These are phyloP conservation scores for Zonitis immaculata DNA, from an alignment of 2,888 invertebrate species.

Conservation along the genomic window DNA sequence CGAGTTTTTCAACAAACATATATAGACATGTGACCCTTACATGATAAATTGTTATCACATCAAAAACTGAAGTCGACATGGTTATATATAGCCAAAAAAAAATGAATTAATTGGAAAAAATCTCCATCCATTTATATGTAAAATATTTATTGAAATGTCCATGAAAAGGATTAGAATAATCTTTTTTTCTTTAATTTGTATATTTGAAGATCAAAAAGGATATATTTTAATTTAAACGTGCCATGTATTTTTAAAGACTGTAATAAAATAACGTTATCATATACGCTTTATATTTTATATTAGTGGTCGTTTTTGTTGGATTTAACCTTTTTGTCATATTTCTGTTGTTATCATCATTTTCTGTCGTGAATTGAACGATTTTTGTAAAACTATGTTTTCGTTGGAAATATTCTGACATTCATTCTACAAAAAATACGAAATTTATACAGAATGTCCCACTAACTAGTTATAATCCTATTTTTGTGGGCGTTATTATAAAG, in stretches of 20 bases:
- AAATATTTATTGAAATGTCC: too few relatives aligned
- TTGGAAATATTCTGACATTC: too few relatives aligned
- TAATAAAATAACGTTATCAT: not conserved
- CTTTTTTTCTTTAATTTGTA: not conserved
- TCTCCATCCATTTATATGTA: too few relatives aligned
- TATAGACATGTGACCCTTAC: not conserved
- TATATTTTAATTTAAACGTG: not conserved
- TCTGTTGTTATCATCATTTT: not conserved
- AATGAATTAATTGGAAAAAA: too few relatives aligned
- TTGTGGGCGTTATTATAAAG: too few relatives aligned
- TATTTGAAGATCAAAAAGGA: not conserved
- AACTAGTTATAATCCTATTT: too few relatives aligned
- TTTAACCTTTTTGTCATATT: not conserved
- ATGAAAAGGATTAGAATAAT: too few relatives aligned
- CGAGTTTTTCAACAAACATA: constrained; percentile 3
- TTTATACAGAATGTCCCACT: too few relatives aligned
- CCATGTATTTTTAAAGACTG: not conserved
- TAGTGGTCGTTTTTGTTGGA: not conserved
- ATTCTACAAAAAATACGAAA: too few relatives aligned
- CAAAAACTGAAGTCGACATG: not conserved
- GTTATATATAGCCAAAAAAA: not conserved
- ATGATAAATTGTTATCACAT: constrained; percentile 4
- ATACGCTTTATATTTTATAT: not conserved
- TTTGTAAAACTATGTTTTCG: not conserved
- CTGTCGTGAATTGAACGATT: not conserved